Percentiles rank a stretch among this genome's conserved stretches.
Conservation (phyloP, 2,113 vertebrate genomes). For the Lipophrys pholis region DNA sequence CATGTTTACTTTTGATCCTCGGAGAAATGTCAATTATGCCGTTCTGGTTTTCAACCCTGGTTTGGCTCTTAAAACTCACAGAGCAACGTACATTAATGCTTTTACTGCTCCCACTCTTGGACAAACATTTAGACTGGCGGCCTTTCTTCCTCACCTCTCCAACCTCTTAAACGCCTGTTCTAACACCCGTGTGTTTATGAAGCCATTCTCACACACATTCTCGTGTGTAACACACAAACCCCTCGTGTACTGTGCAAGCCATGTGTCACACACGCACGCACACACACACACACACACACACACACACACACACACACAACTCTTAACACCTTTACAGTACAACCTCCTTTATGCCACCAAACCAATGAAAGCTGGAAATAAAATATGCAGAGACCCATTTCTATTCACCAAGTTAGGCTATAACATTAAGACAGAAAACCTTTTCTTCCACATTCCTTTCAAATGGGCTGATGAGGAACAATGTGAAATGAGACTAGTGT, state of each 20-base stretch:
- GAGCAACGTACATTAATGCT: slow-evolving; percentile 37
- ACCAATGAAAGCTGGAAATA: slow-evolving; percentile 16
- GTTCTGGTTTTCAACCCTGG: no score
- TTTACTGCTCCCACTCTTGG: slow-evolving; percentile 19
- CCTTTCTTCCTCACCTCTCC: slow-evolving; percentile 39
- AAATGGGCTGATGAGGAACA: neutral
- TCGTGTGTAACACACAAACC: slow-evolving; percentile 12
- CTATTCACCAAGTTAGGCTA: neutral
- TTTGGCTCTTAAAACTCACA: slow-evolving; percentile 17
- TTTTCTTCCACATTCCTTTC: neutral
- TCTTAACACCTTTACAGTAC: neutral
- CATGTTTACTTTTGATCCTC: no score
- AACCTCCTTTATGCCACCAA: slow-evolving; percentile 12
- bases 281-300: no score
- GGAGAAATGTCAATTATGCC: no score
- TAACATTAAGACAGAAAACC: neutral
- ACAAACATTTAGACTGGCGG: slow-evolving; percentile 57
- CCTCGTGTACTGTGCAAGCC: neutral
- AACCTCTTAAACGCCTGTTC: slow-evolving; percentile 40
- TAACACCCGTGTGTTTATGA: slow-evolving; percentile 44
- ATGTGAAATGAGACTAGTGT: neutral
- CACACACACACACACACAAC: slow-evolving; percentile 2
- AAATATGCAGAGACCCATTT: neutral
- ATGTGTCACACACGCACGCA: neutral
- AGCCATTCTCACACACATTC: slow-evolving; percentile 38